Conservation (phyloP, 2,113 vertebrate species). For the Oncorhynchus gorbuscha region DNA sequence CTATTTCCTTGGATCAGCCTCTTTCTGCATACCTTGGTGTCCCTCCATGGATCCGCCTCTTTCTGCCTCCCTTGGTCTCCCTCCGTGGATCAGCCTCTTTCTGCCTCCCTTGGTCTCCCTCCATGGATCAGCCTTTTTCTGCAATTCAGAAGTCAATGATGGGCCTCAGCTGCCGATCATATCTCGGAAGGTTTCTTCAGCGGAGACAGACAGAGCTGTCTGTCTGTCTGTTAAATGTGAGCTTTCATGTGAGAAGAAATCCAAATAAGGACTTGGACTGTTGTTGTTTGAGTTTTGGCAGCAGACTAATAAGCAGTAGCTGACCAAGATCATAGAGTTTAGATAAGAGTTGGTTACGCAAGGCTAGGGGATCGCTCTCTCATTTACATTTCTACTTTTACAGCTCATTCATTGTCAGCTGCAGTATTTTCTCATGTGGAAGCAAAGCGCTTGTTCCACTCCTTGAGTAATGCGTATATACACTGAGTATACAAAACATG, state of each 20-base stretch:
- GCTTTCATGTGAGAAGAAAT: slow-evolving; percentile 28
- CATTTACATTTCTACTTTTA: not conserved
- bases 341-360: slow-evolving; percentile 66
- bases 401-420: not conserved
- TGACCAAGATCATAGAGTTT: slow-evolving; percentile 65
- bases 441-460: not conserved
- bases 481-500: not conserved
- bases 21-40: not conserved
- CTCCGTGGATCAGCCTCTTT: no score
- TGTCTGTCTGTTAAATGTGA: slow-evolving; percentile 11
- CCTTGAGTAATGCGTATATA: not conserved
- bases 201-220: not conserved
- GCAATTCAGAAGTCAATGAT: not conserved
- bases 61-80: not conserved
- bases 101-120: not conserved
- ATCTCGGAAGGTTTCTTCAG: not conserved
- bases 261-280: slow-evolving; percentile 44
- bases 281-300: slow-evolving; percentile 44
- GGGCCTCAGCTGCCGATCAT: not conserved
- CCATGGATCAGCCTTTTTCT: not conserved
- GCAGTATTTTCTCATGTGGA: not conserved
- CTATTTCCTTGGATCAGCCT: no score
- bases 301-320: slow-evolving; percentile 43
- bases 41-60: not conserved
- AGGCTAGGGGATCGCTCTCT: slow-evolving; percentile 55